Evolutionary conservation across 2,797 vertebrate genomes (phyloP).

Genomic region (Esox masquinongy): DNA sequence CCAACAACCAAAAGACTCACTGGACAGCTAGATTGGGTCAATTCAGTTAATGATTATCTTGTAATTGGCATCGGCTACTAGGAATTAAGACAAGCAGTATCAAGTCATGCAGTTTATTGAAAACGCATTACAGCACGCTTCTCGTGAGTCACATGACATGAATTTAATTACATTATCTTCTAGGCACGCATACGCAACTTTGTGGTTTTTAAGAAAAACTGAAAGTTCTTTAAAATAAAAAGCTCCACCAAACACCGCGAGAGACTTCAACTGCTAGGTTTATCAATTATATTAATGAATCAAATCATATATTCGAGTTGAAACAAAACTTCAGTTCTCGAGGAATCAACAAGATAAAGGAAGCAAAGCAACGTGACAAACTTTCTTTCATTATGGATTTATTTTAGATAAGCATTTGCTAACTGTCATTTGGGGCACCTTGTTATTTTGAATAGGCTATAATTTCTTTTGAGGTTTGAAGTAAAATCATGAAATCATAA

Average conservation of each 20-base stretch:
- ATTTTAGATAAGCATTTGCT: neutral
- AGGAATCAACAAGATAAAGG: neutral
- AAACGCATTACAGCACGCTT: neutral
- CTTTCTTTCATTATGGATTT: conserved; percentile 1
- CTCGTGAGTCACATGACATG: conserved; percentile 10
- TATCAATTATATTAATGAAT: neutral
- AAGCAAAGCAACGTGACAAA: neutral
- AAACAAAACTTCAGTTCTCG: neutral
- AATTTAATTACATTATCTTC: conserved; percentile 6
- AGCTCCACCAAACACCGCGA: conserved; percentile 1
- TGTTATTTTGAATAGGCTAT: neutral
- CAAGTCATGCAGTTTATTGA: neutral
- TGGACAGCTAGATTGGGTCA: neutral
- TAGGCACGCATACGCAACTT: neutral
- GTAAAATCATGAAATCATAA: neutral
- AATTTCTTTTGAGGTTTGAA: neutral
- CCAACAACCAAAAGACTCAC: neutral
- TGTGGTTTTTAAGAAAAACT: neutral
- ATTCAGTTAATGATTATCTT: neutral
- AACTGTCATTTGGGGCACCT: neutral
- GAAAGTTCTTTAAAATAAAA: neutral
- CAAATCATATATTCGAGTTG: neutral
- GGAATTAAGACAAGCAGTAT: neutral
- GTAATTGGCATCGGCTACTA: neutral
- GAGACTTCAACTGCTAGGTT: neutral